Evolutionary conservation across 2,888 invertebrate genomes (phyloP).

Genomic region (Adineta ricciae): DNA sequence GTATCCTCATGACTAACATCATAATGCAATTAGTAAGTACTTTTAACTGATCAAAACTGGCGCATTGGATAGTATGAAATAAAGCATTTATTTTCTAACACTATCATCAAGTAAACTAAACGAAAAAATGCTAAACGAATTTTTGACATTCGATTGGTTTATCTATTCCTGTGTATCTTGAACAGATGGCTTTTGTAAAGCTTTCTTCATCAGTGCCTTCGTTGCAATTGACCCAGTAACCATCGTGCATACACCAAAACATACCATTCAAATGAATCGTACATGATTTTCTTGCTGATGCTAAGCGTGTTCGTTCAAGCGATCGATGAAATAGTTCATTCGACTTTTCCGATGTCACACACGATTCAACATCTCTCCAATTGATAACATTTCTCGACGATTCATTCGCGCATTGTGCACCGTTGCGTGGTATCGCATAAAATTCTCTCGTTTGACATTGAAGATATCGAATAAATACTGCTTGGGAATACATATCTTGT

Average conservation of each 20-base stretch:
- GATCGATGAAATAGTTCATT: not conserved
- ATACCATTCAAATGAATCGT: not conserved
- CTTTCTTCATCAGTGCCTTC: not conserved
- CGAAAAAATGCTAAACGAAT: not conserved
- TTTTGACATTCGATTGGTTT: not conserved
- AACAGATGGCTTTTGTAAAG: not conserved
- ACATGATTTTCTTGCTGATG: not conserved
- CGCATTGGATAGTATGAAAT: too few relatives aligned
- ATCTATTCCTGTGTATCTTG: not conserved
- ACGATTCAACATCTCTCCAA: not conserved
- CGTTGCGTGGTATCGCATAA: not conserved
- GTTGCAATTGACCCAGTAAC: not conserved
- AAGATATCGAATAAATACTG: not conserved
- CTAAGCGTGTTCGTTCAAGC: not conserved
- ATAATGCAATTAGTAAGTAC: too few relatives aligned
- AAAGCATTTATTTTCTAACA: too few relatives aligned
- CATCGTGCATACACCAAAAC: conserved; percentile 2
- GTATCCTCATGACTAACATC: too few relatives aligned
- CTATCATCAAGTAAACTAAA: too few relatives aligned
- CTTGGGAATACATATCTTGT: not conserved
- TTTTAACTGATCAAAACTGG: too few relatives aligned
- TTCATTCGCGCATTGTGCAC: not conserved
- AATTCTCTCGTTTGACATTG: not conserved
- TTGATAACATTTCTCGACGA: not conserved
- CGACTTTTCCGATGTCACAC: not conserved